A percentile compares a stretch with the other conserved stretches of the same genome.
Conservation (phyloP, 2,113 vertebrate genomes). For the Bostrychus sinensis region DNA sequence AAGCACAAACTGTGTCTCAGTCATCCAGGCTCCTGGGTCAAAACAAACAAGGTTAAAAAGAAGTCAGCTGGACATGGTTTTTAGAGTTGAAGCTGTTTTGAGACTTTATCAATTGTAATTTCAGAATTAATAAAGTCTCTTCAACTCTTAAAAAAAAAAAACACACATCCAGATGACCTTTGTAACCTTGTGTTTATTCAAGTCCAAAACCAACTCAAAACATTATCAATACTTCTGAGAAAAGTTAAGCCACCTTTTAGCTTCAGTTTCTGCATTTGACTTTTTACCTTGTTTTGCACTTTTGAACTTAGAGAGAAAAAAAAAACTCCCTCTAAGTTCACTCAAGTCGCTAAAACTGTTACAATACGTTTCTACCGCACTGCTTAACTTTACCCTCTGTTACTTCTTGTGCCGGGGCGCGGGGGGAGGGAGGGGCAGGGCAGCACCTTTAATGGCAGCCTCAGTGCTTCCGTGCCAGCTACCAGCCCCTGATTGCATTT, state of each 20-base stretch:
- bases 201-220: neutral
- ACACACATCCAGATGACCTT: too few species aligned
- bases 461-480: constrained; percentile 73
- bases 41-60: too few species aligned
- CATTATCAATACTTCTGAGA: neutral
- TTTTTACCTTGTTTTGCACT: constrained; percentile 10
- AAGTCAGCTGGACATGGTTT: too few species aligned
- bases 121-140: too few species aligned
- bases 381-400: constrained; percentile 31
- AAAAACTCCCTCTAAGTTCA: constrained; percentile 7
- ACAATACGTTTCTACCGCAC: constrained; percentile 2
- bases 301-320: neutral
- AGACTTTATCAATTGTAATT: too few species aligned
- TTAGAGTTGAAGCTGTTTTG: too few species aligned
- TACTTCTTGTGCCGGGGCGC: constrained; percentile 19
- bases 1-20: too few species aligned
- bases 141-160: too few species aligned
- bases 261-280: neutral
- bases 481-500: constrained; percentile 79
- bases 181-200: too few species aligned
- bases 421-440: neutral
- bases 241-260: neutral
- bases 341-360: neutral
- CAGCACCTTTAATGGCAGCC: constrained; percentile 45
- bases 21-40: too few species aligned